Percentiles rank a stretch among this genome's conserved stretches.
These are phyloP conservation scores for Napeogenes inachia DNA, from an alignment of 2,888 invertebrate species.

Conservation along the genomic window DNA sequence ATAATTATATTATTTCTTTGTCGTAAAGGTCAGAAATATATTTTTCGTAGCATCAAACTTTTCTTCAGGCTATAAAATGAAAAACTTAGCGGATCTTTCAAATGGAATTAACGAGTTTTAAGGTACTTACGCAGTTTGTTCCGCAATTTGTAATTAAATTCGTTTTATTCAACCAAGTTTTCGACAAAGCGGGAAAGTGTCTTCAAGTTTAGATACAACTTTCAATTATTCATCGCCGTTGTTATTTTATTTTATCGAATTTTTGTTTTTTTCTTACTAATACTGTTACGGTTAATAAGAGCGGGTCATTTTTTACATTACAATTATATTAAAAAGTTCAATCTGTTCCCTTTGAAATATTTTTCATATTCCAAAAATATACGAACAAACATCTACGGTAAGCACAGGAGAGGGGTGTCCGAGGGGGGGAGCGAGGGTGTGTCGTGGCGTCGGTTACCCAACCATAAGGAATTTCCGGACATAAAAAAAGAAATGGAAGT, in stretches of 20 bases:
- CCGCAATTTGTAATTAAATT: slow-evolving; percentile 37
- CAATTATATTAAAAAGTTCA: too few species aligned
- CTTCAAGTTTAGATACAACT: slow-evolving; percentile 14
- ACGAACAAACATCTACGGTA: too few species aligned
- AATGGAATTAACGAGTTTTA: slow-evolving; percentile 36
- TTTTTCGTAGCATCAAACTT: neutral
- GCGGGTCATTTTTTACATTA: too few species aligned
- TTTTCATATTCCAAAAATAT: too few species aligned
- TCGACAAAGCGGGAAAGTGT: slow-evolving; percentile 13
- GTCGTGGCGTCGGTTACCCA: too few species aligned
- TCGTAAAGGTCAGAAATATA: slow-evolving; percentile 1
- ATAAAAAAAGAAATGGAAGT: too few species aligned
- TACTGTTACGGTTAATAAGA: too few species aligned
- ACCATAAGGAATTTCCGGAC: too few species aligned
- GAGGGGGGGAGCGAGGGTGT: too few species aligned
- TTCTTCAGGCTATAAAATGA: neutral
- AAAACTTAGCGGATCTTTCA: slow-evolving; percentile 35
- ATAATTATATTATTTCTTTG: neutral
- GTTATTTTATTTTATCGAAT: slow-evolving; percentile 19
- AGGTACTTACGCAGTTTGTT: slow-evolving; percentile 31
- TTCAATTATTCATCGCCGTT: slow-evolving; percentile 19
- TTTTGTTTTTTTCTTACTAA: neutral
- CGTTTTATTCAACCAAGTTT: slow-evolving; percentile 34
- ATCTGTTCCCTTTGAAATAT: too few species aligned
- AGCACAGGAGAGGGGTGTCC: too few species aligned